Base-by-base conservation (phyloP, 2,888 invertebrate genomes). In the Coenonympha glycerion region DNA sequence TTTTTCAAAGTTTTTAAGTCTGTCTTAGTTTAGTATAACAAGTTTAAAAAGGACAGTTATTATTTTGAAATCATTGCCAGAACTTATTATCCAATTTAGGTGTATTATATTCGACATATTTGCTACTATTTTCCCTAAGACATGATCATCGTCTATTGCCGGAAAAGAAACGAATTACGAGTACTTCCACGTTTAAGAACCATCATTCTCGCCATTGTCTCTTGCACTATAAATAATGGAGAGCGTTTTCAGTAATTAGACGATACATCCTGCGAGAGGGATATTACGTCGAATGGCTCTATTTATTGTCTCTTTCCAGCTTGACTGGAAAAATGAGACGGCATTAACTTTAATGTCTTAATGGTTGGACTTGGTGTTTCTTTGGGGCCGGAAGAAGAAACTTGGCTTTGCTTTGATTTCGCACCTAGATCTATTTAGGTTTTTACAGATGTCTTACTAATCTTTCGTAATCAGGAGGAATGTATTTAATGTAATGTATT, bases 171-270 rank as follows among this genome's bases (percentile, higher is more conserved):
- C n/a, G 6, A 26, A 30, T 30, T 11, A 31, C 13, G 1, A n/a
- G n/a, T 15, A 33, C 30, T 30, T 11, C 5, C 8, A 34, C 18
- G 18, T 34, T n/a, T 8, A 11, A 21, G 11, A 4, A 11, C 9
- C 16, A n/a, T 34, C 3, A 13, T 6, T 9, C 15, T 9, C 6
- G 22, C 15, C 13, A 11, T 8, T 18, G 31, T 9, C 44, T 31
- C 44, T 33, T 13, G 19, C 21, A 44, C 44, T 44, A 15, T 31
- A 44, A 33, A 6, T 31, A 49, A 53, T 53, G 47, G 47, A 57
- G 60, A 64, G 62, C 64, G 64, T 69, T 68, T 63, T 58, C 63
- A 58, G 66, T 77, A 79, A 79, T 79, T 77, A 78, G 72, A 67
- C 71, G 66, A 76, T 75, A 75, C 73, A 71, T 75, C 71, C 66